Base-by-base conservation (phyloP, 2,797 vertebrate genomes). In the Calcarius lapponicus region DNA sequence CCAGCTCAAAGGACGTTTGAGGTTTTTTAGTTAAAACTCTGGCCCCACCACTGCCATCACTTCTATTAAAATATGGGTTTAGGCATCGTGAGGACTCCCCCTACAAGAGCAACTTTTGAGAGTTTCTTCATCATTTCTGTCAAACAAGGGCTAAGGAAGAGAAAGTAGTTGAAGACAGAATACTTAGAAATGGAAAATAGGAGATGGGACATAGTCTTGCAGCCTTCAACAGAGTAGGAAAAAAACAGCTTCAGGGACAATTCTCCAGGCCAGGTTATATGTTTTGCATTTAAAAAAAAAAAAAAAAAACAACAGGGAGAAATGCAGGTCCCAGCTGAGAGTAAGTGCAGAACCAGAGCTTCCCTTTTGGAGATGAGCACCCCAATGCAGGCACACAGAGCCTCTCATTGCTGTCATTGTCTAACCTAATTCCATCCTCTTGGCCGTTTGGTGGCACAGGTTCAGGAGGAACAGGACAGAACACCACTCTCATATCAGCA, bases 61-160 rank as follows among this genome's bases (percentile, higher is more conserved):
- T 78, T 78, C 40, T 74, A 58, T 74, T 65, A 32, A 82, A 88
- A 72, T 17, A 7, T 4, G 8, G 25, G 5, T 14, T 72, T 57
- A 69, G 38, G 20, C 17, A 31, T 38, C 12, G 3, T 17, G 32
- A 80, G 17, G 14, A 78, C 4, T 58, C 8, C 5, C 16, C 20
- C 31, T 60, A 12, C 22, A 38, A 80, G 29, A 64, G 34, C 9
- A 50, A 21, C 0, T 0, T 0, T 2, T 6, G 25, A 15, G 15
- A 26, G 26, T 64, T 81, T 71, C 73, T 62, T 79, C 28, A n/a
- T 38, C 1, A 32, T 42, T 76, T 86, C 43, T 86, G 8, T 36
- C 60, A 67, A 76, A 62, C 26, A 47, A 32, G 6, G 54, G 26
- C 28, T 58, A 47, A 80, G 43, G 53, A 86, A 54, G 31, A 71